Base-by-base conservation (phyloP, 2,888 invertebrate species). In the Rhagium mordax region DNA sequence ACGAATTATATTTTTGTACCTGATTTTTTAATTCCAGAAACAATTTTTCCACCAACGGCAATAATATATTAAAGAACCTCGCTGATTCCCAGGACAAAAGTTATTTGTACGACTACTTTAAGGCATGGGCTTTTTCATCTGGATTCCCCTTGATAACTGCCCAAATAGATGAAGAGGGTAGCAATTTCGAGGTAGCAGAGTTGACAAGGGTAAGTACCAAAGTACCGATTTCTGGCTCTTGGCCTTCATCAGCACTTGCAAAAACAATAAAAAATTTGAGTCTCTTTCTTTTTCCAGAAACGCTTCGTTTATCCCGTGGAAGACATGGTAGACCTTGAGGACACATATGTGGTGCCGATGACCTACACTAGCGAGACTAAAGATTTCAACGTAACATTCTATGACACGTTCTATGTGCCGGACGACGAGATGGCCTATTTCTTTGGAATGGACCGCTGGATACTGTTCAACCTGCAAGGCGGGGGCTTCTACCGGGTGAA, bases 401-500 rank as follows among this genome's bases (percentile, higher is more conserved):
- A 4, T 1, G 4, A 41, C n/a, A n/a, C 3, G 4, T 41, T 41
- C 4, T n/a, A 3, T n/a, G n/a, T 3, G 4, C n/a, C 41, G n/a
- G n/a, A 4, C 13, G n/a, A 41, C 4, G 13, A 41, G 1, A 1
- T 13, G 41, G n/a, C 1, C 1, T 41, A 41, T 41, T 13, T n/a
- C n/a, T 1, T 2, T 5, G 41, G 5, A 3, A 4, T 13, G 13
- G n/a, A 41, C 41, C 13, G 4, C 3, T 41, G 41, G 41, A 10
- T 13, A 41, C 1, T 41, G 3, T n/a, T 41, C n/a, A 41, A 41
- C 5, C 41, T 41, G n/a, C 13, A 41, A 41, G 41, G 41, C 5
- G 41, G n/a, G n/a, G 13, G n/a, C 75, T 94, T 89, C 84, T 94
- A 93, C 81, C 89, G 93, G 81, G 93, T 93, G 0, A 92, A 92